Evolutionary conservation across 2,113 vertebrate species (phyloP).

Genomic region (Siniperca chuatsi): DNA sequence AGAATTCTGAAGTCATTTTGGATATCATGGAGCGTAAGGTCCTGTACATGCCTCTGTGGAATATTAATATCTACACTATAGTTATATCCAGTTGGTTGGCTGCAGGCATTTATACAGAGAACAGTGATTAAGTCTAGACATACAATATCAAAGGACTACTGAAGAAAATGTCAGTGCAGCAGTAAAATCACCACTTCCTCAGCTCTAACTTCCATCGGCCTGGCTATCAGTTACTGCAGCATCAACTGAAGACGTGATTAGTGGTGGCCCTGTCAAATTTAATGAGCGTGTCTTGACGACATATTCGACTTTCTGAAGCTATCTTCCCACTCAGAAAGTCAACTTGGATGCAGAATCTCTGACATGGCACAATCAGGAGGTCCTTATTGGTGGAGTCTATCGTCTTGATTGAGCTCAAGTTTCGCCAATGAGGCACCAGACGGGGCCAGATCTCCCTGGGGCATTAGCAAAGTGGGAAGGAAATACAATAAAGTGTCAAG

Average conservation of each 20-base stretch:
- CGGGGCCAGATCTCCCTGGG: slow-evolving; percentile 56
- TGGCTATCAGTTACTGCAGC: slow-evolving; percentile 71
- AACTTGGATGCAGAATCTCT: slow-evolving; percentile 71
- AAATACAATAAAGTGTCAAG: slow-evolving; percentile 81
- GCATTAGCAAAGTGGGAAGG: slow-evolving; percentile 72
- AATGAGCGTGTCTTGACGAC: slow-evolving; percentile 49
- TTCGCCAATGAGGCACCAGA: slow-evolving; percentile 79
- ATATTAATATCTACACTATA: neutral
- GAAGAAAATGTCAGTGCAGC: slow-evolving; percentile 14
- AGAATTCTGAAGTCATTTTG: neutral
- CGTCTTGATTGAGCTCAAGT: slow-evolving; percentile 81
- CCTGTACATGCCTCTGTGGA: neutral
- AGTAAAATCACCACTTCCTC: slow-evolving; percentile 29
- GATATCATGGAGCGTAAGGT: neutral
- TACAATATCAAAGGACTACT: neutral
- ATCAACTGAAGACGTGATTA: slow-evolving; percentile 59
- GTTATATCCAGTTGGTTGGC: neutral
- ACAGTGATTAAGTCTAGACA: neutral
- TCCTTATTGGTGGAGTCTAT: slow-evolving; percentile 70
- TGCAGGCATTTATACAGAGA: neutral
- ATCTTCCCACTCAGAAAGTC: slow-evolving; percentile 35
- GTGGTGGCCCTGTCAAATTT: slow-evolving; percentile 43
- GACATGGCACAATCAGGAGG: slow-evolving; percentile 79
- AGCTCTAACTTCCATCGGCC: slow-evolving; percentile 23
- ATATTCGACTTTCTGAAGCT: slow-evolving; percentile 38